A percentile compares a stretch with the other conserved stretches of the same genome.
Conservation (phyloP, 1,140 invertebrate genomes). For the Stegodyphus mimosarum region DNA sequence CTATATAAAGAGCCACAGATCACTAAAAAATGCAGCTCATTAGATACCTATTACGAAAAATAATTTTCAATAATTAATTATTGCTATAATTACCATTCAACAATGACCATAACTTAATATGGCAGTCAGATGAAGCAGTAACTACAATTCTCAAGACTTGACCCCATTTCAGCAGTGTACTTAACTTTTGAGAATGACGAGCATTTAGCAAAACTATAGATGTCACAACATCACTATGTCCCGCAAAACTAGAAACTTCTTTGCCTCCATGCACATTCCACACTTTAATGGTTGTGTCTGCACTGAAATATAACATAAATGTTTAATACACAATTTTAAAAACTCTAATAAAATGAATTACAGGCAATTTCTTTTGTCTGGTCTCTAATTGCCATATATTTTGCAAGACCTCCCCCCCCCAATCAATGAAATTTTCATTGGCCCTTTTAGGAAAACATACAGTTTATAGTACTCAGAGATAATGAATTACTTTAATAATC, state of each 20-base stretch:
- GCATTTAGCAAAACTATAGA: conserved; percentile 26
- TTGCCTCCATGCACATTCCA: conserved; percentile 29
- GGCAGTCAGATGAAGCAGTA: conserved; percentile 48
- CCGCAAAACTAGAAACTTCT: conserved; percentile 30
- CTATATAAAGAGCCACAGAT: no score
- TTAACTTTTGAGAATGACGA: conserved; percentile 4
- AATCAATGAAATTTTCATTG: no score
- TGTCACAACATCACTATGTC: conserved; percentile 42
- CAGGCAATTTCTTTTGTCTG: no score
- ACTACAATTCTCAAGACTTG: conserved; percentile 24
- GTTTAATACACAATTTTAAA: no score
- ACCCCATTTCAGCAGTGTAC: conserved; percentile 1
- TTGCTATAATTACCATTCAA: conserved; percentile 25
- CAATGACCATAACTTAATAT: conserved; percentile 41
- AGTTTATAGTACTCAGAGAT: no score
- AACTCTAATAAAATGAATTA: no score
- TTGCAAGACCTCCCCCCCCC: no score
- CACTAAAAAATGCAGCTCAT: no score
- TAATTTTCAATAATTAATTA: not conserved
- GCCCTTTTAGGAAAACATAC: no score
- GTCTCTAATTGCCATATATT: no score
- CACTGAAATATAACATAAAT: conserved; percentile 33
- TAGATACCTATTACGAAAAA: not conserved
- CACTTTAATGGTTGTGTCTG: conserved; percentile 48
- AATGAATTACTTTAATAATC: no score